Base-by-base conservation (phyloP, 2,113 vertebrate species). In the Pygoscelis adeliae region DNA sequence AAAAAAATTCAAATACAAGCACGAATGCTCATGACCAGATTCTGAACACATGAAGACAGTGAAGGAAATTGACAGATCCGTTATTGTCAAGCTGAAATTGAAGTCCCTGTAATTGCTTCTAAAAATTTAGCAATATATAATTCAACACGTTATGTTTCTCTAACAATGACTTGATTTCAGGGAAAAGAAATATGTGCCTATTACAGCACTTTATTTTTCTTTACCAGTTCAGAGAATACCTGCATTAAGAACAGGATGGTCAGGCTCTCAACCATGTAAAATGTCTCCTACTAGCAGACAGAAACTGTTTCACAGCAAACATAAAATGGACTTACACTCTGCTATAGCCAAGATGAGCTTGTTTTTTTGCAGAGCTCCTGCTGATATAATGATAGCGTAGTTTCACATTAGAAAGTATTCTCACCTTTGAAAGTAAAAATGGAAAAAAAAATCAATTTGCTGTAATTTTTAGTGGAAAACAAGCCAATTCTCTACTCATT, bases 401-500 rank as follows among this genome's bases (percentile, higher is more conserved):
- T 58, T 77, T 87, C 91, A 76, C 46, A 42, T 94, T 95, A 86
- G 78, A 92, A 97, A 73, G 18, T 69, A 58, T 83, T 65, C 55
- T 55, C 70, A 53, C 63, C 73, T 96, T 78, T 93, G 89, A 97
- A 88, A 95, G 83, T 79, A 93, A 95, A 97, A 92, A 71, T 44
- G 47, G 14, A 1, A 23, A 79, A 83, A 72, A 89, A 72, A 87
- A 82, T 92, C 87, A 50, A 77, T 93, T 96, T 94, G 46, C 83
- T 82, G 32, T 62, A 70, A 95, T 97, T 77, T 93, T 83, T 88
- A 70, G 81, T 83, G 77, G 76, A 92, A 97, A 87, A 83, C 90
- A 95, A 94, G 74, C 87, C 94, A 95, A 77, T 96, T 96, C 94
- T 92, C 66, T 49, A 65, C 66, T 96, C 83, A 47, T 92, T 95